Base-by-base conservation (phyloP, 1,140 invertebrate species). In the Pseudachorutes palmiensis region DNA sequence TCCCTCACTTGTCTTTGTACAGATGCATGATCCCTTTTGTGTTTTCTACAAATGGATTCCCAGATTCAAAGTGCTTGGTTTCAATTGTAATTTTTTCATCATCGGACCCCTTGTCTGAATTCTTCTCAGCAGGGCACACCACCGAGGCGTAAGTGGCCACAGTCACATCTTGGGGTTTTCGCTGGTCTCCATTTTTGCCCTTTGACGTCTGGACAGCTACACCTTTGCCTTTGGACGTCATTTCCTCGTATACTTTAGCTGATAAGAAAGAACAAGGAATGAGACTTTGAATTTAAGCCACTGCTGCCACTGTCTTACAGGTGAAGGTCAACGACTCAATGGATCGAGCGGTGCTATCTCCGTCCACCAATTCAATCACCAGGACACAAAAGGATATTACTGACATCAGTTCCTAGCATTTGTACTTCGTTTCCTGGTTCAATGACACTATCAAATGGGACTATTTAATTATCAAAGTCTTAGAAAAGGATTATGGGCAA, bases 31-130 rank as follows among this genome's bases (percentile, higher is more conserved):
- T 89, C 57, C 97, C 97, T 79, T 94, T 95, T 0, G 92, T 96
- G 32, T 94, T 86, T 83, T 99, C 97, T 5, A 97, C 93, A 76
- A 91, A 88, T 12, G 95, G 95, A 83, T 98, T 99, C 1, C 97
- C 97, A 76, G 88, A 96, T 69, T 92, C 90, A 80, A 97, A 98
- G 62, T 77, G 75, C 51, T 65, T 60, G 41, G 36, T 31, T 60
- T 62, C 48, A 24, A 24, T 49, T 5, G 51, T 9, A 5, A 55
- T 45, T 9, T 9, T 14, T 14, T 5, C 51, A 9, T 5, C 51
- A 45, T 9, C 36, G 36, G 9, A 12, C 19, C 36, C 36, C n/a
- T n/a, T n/a, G 3, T 55, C 51, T 26, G 51, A 55, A 5, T 55
- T 55, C 24, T 14, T 19, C 12, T 16, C 51, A 26, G 51, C 51